Conservation (phyloP, 2,797 vertebrate species). For the Corythornis leucogaster region DNA sequence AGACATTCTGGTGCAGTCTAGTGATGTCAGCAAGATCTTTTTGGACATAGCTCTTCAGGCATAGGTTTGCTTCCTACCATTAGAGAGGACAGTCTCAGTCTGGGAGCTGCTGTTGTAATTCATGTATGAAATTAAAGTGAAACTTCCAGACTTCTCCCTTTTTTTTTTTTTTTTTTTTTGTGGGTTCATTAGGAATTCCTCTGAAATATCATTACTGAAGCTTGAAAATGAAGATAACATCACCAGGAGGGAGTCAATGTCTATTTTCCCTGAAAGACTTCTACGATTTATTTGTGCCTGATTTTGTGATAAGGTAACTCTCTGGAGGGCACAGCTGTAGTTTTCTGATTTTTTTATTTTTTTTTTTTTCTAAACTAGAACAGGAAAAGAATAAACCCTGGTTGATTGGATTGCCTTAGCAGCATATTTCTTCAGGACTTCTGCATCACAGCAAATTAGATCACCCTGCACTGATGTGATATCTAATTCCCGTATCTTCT, state of each 20-base stretch:
- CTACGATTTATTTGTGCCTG: conserved; percentile 14
- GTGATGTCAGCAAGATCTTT: conserved; percentile 1
- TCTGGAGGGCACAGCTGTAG: conserved; percentile 31
- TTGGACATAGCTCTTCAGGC: conserved; percentile 25
- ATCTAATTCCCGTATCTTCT: conserved; percentile 59
- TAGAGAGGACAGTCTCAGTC: not conserved
- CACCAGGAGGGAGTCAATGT: not conserved
- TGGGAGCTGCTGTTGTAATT: conserved; percentile 13
- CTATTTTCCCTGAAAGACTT: conserved; percentile 12
- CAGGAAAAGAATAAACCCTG: conserved; percentile 31
- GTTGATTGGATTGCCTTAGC: conserved; percentile 44
- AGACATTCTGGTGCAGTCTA: not conserved
- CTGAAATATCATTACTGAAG: conserved; percentile 5
- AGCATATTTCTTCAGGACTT: conserved; percentile 65
- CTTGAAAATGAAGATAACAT: not conserved
- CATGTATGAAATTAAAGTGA: conserved; percentile 6
- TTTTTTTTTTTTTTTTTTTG: not conserved
- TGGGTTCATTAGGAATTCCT: not conserved
- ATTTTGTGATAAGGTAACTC: conserved; percentile 27
- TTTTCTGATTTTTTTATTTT: not conserved
- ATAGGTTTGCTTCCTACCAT: not conserved
- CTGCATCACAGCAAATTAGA: conserved; percentile 69
- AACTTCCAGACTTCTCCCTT: not conserved
- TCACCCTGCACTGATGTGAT: conserved; percentile 56
- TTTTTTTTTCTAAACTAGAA: conserved; percentile 34